Conservation (phyloP, 2,113 vertebrate genomes). For the Otus sunia region DNA sequence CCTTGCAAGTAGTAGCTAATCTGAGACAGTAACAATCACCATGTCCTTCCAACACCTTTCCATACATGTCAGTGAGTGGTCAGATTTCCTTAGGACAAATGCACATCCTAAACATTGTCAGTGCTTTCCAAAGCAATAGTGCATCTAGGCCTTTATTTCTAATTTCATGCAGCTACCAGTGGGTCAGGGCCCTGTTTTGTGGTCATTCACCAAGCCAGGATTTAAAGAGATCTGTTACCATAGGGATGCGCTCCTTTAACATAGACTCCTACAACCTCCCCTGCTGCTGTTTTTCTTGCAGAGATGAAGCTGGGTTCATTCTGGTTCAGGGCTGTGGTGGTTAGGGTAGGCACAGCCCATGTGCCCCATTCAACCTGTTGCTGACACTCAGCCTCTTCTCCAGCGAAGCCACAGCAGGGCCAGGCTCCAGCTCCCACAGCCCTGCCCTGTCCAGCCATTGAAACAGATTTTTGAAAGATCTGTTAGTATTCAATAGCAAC, state of each 20-base stretch:
- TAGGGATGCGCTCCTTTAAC: background rate
- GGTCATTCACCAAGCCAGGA: background rate
- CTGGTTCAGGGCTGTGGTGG: background rate
- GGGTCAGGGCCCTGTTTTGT: fast-evolving
- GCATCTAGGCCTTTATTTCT: background rate
- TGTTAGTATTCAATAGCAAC: background rate
- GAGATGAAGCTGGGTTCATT: background rate
- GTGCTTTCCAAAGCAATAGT: background rate
- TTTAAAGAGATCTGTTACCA: background rate
- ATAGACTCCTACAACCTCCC: background rate
- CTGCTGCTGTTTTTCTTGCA: background rate
- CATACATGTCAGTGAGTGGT: fast-evolving
- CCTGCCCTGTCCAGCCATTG: background rate
- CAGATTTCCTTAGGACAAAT: background rate
- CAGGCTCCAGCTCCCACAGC: background rate
- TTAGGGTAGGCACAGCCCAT: background rate
- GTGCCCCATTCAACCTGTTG: no score
- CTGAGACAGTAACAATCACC: background rate
- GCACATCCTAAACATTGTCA: background rate
- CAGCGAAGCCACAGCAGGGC: fast-evolving
- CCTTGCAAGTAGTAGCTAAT: background rate
- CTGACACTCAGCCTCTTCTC: background rate
- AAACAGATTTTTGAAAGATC: background rate
- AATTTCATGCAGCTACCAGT: background rate
- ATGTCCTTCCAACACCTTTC: background rate